Percentiles rank a stretch among this genome's conserved stretches.
Conservation (phyloP, 2,797 vertebrate genomes). For the Falco rusticolus region DNA sequence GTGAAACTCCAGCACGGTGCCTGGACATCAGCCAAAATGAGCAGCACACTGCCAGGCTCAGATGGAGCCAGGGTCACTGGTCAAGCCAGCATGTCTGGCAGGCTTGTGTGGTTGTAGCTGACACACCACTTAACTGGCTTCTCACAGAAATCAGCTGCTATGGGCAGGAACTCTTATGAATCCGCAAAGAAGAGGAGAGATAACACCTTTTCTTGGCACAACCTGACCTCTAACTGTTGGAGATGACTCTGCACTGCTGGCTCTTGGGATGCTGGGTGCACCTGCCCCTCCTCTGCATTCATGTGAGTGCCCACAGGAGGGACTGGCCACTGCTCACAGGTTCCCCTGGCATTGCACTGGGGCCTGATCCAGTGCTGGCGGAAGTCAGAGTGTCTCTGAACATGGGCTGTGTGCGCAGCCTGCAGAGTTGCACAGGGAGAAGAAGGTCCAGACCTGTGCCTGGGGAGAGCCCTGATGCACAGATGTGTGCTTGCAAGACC, state of each 20-base stretch:
- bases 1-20: rapidly evolving
- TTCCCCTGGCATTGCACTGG: neutral
- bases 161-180: neutral
- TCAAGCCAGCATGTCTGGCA: neutral
- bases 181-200: neutral
- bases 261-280: neutral
- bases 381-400: neutral
- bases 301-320: neutral
- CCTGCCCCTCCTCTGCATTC: neutral
- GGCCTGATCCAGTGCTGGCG: neutral
- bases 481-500: neutral
- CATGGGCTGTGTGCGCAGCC: rapidly evolving
- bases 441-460: neutral
- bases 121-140: neutral
- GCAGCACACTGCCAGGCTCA: neutral
- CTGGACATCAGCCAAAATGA: neutral
- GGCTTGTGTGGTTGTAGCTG: neutral
- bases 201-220: constrained; percentile 8
- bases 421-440: neutral
- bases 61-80: neutral
- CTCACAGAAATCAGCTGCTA: neutral
- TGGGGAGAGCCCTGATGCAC: neutral
- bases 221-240: neutral
- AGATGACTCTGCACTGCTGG: neutral
- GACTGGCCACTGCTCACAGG: neutral